These are phyloP conservation scores for Emydura subglobosa DNA, from an alignment of 2,113 vertebrate genomes.

Conservation along the genomic window DNA sequence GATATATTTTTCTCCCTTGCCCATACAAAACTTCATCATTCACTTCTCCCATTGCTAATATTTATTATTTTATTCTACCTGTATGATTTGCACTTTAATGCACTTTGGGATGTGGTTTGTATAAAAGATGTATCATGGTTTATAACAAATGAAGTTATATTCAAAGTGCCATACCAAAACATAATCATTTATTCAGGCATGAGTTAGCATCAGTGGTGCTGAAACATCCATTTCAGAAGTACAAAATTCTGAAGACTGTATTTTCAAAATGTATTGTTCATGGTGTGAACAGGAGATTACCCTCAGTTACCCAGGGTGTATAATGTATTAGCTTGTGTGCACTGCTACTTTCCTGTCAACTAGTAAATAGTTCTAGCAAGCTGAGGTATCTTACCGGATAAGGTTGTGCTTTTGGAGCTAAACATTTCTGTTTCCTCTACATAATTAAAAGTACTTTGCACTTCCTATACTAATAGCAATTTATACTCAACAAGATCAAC, in stretches of 20 bases:
- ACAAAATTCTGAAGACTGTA: not conserved
- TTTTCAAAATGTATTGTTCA: not conserved
- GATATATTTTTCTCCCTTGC: not conserved
- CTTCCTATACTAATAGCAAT: not conserved
- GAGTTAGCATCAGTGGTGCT: not conserved
- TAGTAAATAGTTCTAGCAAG: not conserved
- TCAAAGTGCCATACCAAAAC: not conserved
- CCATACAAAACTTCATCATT: not conserved
- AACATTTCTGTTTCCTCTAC: not conserved
- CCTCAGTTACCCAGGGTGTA: not conserved
- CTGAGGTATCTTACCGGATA: not conserved
- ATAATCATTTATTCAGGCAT: not conserved
- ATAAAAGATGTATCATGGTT: not conserved
- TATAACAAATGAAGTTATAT: not conserved
- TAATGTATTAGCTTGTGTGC: not conserved
- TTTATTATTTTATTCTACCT: not conserved
- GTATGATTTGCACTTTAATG: not conserved
- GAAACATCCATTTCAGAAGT: not conserved
- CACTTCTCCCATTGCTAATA: not conserved
- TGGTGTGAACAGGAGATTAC: not conserved
- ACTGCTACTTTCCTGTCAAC: not conserved
- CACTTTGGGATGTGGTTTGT: not conserved
- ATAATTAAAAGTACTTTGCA: not conserved
- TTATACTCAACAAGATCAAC: not conserved
- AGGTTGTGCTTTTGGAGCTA: not conserved